Base-by-base conservation (phyloP, 1,140 invertebrate species). In the Drosophila albomicans region DNA sequence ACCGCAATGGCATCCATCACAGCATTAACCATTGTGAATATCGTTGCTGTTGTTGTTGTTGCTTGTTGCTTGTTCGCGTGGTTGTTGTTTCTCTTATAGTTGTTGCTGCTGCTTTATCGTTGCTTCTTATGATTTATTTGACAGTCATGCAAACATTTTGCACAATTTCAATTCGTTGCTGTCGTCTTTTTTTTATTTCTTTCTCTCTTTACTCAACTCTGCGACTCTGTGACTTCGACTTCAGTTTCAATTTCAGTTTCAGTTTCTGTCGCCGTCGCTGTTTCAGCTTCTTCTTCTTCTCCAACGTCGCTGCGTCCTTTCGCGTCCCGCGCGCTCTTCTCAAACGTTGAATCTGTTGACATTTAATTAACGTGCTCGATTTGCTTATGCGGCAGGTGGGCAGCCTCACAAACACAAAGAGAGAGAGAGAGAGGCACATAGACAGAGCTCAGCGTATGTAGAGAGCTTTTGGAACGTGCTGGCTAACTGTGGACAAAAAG, bases 1-100 rank as follows among this genome's bases (percentile, higher is more conserved):
- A 92, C 84, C 81, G 85, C 91, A 69, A 88, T 92, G 73, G 91
- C 90, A 91, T 91, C 90, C 90, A 91, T 91, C 54, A 91, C 90
- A n/a, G 90, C 90, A 75, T 91, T 91, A 78, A 91, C 90, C 90
- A 91, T 91, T 72, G 79, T 79, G 35, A n/a, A 16, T 25, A 25
- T 67, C 51, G 20, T 35, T 52, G 32, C 43, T 68, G 41, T 64
- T 57, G 20, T 62, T 56, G 70, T 58, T 72, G 64, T 56, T 48
- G 15, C 15, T 15, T 15, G 30, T n/a, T n/a, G 16, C 7, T 48
- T 71, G 41, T 49, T 63, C 41, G 49, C 41, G 30, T 35, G 62
- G 43, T 49, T 56, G 41, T 48, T 57, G 66, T 38, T 57, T 10
- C 15, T 46, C 38, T 15, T 16, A 51, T 45, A 32, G 49, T 35